Conservation (phyloP, 1,140 invertebrate species). For the Aleiodes sp. region DNA sequence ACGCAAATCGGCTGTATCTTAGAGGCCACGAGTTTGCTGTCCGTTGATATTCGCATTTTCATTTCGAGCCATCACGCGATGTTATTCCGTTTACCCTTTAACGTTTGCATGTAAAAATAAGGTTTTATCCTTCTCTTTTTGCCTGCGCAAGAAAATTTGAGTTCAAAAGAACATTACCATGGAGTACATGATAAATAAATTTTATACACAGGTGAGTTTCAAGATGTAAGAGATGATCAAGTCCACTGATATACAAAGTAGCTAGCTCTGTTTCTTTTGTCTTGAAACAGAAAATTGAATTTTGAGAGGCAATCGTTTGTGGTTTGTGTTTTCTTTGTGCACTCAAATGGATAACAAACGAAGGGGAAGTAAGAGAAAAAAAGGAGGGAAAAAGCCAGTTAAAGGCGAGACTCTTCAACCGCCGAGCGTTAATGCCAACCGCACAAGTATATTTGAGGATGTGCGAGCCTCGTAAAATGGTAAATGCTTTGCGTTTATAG, state of each 20-base stretch:
- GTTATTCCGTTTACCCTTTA: not conserved
- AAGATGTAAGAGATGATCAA: too few species aligned
- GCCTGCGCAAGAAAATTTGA: too few species aligned
- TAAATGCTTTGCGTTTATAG: too few species aligned
- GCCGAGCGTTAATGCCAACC: too few species aligned
- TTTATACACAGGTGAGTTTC: too few species aligned
- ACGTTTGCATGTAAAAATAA: not conserved
- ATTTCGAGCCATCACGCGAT: constrained; percentile 23
- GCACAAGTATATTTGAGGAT: too few species aligned
- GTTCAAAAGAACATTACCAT: not conserved
- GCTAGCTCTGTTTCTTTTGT: not conserved
- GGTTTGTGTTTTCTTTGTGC: not conserved
- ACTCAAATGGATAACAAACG: not conserved
- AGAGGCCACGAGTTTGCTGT: not conserved
- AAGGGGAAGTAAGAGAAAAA: not conserved
- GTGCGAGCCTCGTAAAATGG: too few species aligned
- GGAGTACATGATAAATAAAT: too few species aligned
- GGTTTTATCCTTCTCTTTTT: not conserved
- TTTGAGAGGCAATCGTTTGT: not conserved
- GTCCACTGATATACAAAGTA: not conserved
- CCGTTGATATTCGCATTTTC: constrained; percentile 20
- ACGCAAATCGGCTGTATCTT: not conserved
- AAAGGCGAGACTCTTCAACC: too few species aligned
- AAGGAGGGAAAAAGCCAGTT: not conserved
- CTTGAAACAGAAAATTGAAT: constrained; percentile 10